Conservation (phyloP, 2,797 vertebrate species). For the Knipowitschia caucasica region DNA sequence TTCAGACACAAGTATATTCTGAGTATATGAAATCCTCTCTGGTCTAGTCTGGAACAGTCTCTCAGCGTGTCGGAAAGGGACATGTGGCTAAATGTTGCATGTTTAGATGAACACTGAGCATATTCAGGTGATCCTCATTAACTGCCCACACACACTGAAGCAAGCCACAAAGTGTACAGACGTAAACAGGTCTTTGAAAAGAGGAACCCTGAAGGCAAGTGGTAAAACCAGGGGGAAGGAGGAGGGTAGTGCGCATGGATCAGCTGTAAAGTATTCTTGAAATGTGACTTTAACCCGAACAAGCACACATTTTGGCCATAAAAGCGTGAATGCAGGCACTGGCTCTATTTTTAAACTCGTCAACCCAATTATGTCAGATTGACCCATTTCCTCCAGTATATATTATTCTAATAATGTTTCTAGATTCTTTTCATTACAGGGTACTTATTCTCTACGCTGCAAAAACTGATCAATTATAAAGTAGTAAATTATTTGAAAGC, state of each 20-base stretch:
- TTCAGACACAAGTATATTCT: background rate
- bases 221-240: slow-evolving; percentile 35
- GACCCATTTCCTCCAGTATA: background rate
- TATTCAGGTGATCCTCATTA: slow-evolving; percentile 45
- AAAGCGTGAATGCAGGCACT: background rate
- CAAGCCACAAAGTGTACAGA: slow-evolving; percentile 20
- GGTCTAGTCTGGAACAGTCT: background rate
- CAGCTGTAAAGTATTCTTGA: slow-evolving; percentile 14
- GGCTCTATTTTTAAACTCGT: slow-evolving; percentile 1
- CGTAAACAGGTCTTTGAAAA: slow-evolving; percentile 25
- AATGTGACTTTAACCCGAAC: slow-evolving; percentile 43
- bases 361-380: slow-evolving; percentile 1
- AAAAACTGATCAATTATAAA: no score
- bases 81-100: slow-evolving; percentile 13
- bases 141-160: slow-evolving; percentile 18
- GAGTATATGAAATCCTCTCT: background rate
- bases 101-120: slow-evolving; percentile 23
- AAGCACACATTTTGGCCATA: slow-evolving; percentile 9
- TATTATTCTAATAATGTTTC: no score
- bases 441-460: no score
- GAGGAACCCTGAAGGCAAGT: slow-evolving; percentile 19
- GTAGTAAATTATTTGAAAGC: no score
- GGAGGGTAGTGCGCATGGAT: slow-evolving; percentile 10
- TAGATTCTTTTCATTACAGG: no score
- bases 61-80: background rate